Percentiles rank a stretch among this genome's conserved stretches.
Evolutionary conservation across 2,797 vertebrate genomes (phyloP).

Genomic region (Balearica regulorum): DNA sequence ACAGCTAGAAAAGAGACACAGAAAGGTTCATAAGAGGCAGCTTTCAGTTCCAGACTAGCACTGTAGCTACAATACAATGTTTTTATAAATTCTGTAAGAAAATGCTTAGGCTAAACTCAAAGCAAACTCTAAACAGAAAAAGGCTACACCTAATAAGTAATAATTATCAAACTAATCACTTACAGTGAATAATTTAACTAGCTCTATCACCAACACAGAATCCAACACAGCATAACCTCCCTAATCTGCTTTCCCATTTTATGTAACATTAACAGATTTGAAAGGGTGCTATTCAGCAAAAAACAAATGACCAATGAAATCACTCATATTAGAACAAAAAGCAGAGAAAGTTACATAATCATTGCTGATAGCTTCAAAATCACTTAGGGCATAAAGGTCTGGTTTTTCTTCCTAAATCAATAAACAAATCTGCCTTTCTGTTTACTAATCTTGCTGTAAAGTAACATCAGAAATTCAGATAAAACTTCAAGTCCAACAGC

Average conservation of each 20-base stretch:
- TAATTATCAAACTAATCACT: not conserved
- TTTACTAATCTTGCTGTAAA: not conserved
- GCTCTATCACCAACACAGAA: not conserved
- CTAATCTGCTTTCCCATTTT: not conserved
- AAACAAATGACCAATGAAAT: not conserved
- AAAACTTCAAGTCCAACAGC: not conserved
- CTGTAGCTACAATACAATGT: not conserved
- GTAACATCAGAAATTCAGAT: not conserved
- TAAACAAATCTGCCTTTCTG: not conserved
- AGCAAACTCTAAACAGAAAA: not conserved
- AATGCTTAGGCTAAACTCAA: not conserved
- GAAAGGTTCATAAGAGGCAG: not conserved
- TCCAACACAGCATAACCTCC: not conserved
- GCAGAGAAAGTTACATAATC: not conserved
- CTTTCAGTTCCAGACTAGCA: not conserved
- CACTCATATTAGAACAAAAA: not conserved
- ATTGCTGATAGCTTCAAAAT: not conserved
- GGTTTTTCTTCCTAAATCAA: not conserved
- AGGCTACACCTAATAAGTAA: not conserved
- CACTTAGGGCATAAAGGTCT: not conserved
- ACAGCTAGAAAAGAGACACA: not conserved
- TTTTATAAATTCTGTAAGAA: not conserved
- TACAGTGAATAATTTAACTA: constrained; percentile 12
- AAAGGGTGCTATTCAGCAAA: not conserved
- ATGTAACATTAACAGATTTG: constrained; percentile 27